These are phyloP conservation scores for Lucinisca nassula DNA, from an alignment of 2,888 invertebrate species.

Conservation along the genomic window DNA sequence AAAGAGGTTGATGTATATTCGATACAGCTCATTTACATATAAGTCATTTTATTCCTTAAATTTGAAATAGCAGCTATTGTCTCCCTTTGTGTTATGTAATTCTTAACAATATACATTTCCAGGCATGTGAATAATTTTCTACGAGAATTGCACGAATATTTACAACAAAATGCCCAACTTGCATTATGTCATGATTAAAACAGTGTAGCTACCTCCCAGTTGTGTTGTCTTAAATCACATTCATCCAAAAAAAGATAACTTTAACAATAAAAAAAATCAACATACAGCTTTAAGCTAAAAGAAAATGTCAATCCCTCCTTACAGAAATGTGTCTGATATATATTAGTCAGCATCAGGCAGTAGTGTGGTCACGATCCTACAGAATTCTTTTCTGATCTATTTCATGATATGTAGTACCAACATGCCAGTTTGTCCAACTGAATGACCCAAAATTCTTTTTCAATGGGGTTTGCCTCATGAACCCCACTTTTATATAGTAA, in stretches of 20 bases:
- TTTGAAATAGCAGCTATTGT: too few species aligned
- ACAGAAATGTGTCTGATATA: background rate
- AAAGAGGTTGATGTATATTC: too few species aligned
- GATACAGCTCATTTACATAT: too few species aligned
- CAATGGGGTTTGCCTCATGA: too few species aligned
- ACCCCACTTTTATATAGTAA: too few species aligned
- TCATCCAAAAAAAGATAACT: conserved; percentile 6
- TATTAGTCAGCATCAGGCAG: background rate
- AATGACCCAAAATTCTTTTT: too few species aligned
- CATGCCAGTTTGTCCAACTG: too few species aligned
- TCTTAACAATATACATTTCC: background rate
- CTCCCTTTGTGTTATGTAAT: too few species aligned
- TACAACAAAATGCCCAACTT: conserved; percentile 9
- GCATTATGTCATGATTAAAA: conserved; percentile 3
- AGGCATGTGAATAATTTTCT: background rate
- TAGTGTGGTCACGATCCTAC: too few species aligned
- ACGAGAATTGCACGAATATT: background rate
- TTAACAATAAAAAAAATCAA: conserved; percentile 6
- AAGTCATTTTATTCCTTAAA: too few species aligned
- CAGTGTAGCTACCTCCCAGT: background rate
- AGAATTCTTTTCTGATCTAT: too few species aligned
- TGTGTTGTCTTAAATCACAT: background rate
- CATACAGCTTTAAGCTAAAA: conserved; percentile 13
- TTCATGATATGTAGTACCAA: too few species aligned
- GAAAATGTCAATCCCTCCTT: background rate